Conservation (phyloP, 2,888 invertebrate genomes). For the Macaria notata region DNA sequence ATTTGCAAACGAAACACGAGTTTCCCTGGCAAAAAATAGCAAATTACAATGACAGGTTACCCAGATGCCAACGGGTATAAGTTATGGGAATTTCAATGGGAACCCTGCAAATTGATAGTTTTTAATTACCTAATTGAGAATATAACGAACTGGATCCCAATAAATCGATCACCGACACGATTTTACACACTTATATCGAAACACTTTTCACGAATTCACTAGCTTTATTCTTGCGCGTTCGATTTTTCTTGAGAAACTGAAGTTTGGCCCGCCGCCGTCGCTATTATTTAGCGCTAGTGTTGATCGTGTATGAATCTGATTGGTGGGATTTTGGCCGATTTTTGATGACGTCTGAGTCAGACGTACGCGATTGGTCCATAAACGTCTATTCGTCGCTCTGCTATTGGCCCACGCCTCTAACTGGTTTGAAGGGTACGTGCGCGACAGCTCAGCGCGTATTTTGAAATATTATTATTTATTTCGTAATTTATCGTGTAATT, state of each 20-base stretch:
- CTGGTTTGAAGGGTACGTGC: conserved; percentile 47
- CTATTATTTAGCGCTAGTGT: conserved; percentile 80
- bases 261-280: conserved; percentile 68
- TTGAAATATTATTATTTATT: conserved; percentile 36
- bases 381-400: conserved; percentile 79
- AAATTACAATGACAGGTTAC: conserved; percentile 25
- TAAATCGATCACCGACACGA: conserved; percentile 60
- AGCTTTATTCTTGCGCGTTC: conserved; percentile 53
- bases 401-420: conserved; percentile 87
- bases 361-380: conserved; percentile 67
- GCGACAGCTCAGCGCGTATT: conserved; percentile 53
- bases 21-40: conserved; percentile 26
- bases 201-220: conserved; percentile 55
- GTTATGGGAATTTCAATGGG: conserved; percentile 17
- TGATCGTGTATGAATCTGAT: conserved; percentile 83
- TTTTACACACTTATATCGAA: conserved; percentile 52
- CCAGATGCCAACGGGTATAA: conserved; percentile 11
- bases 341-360: conserved; percentile 67
- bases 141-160: conserved; percentile 40
- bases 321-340: conserved; percentile 55
- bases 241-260: conserved; percentile 74
- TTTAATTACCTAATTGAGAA: conserved; percentile 51
- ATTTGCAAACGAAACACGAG: conserved; percentile 3
- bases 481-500: too few species aligned
- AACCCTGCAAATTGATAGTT: neutral